Conservation (phyloP, 2,797 vertebrate species). For the Sebastiscus albofasciatus region DNA sequence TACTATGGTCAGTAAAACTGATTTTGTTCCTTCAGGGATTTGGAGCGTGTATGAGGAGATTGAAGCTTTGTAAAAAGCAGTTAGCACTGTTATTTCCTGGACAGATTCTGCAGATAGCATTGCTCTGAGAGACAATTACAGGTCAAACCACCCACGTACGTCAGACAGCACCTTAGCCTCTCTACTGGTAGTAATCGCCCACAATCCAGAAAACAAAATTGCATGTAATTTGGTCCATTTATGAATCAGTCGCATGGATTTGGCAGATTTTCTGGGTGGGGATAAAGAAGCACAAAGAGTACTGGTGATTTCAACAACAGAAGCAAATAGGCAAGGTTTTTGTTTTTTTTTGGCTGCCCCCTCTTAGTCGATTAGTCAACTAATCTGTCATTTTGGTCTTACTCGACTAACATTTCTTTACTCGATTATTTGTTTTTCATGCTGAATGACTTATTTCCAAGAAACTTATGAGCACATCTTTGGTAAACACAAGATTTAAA, state of each 20-base stretch:
- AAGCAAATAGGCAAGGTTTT: neutral
- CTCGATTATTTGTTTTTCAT: too few relatives aligned
- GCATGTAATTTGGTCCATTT: neutral
- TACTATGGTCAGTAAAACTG: too few relatives aligned
- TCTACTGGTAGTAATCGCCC: neutral
- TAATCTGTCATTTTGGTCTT: too few relatives aligned
- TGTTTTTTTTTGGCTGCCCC: too few relatives aligned
- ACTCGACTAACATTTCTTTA: too few relatives aligned
- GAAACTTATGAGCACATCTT: fast-evolving
- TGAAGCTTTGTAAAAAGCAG: neutral
- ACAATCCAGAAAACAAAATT: neutral
- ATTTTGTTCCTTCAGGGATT: neutral
- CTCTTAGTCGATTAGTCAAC: too few relatives aligned
- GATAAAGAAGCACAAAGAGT: neutral
- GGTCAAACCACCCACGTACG: neutral
- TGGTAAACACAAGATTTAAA: too few relatives aligned
- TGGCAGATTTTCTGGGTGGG: neutral
- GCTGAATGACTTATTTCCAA: too few relatives aligned
- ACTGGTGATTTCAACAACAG: neutral
- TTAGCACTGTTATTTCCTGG: neutral
- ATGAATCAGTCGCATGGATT: neutral
- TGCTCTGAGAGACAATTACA: neutral
- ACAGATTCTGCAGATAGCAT: slow-evolving; percentile 16
- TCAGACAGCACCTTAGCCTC: neutral
- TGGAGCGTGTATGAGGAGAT: neutral